Base-by-base conservation (phyloP, 2,797 vertebrate genomes). In the Chelidonichthys spinosus region DNA sequence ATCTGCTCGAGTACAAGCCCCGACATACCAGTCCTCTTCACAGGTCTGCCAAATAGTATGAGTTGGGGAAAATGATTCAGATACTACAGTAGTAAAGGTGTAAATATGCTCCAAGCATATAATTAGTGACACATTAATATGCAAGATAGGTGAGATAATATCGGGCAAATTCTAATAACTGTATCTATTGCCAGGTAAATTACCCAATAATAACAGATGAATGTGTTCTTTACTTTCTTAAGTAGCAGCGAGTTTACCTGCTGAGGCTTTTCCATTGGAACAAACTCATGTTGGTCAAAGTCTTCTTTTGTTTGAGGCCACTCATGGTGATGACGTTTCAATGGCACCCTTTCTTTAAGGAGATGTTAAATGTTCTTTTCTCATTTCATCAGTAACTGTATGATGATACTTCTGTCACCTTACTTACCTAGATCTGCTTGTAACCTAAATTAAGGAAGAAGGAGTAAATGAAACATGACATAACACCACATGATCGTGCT, bases 21-120 rank as follows among this genome's bases (percentile, higher is more conserved):
- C 96, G 4, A 96, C 2, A 3, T 98, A 98, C 97, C 97, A 98
- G 81, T 89, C 89, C 11, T 91, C 87, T 60, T 90, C 82, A 36
- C 63, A 75, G 0, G 49, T 83, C 95, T 94, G 74, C 6, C 46
- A 81, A 62, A 44, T n/a, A 55, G 13, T 35, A 36, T 3, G 4
- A 59, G 32, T 11, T 17, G 39, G 1, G 49, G 49, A 66, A 54
- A 55, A 18, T 15, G n/a, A 35, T 2, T 63, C 6, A 47, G 44
- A 47, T 17, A 3, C 6, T 44, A 44, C 6, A 46, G 18, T 32
- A 42, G 6, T 13, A 43, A 7, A 43, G 4, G 4, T 32, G 32
- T 25, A 50, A 39, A 64, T 64, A 18, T 63, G 15, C 11, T 15
- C 15, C 39, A 52, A 40, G 47, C 14, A 32, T 35, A 37, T 8